These are phyloP conservation scores for Bambusicola thoracicus DNA, from an alignment of 2,113 vertebrate species.

Conservation along the genomic window DNA sequence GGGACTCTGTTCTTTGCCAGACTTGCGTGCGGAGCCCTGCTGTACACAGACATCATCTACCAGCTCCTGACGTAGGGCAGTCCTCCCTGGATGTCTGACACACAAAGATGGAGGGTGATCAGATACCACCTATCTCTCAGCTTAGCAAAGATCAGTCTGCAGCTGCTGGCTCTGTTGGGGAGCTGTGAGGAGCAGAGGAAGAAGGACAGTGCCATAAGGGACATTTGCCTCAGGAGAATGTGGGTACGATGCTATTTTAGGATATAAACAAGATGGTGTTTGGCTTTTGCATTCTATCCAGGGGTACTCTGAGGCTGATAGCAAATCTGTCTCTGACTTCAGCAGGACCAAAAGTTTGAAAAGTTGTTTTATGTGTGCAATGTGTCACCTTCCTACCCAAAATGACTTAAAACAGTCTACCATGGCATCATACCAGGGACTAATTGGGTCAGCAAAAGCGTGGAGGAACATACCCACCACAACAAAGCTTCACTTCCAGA, in stretches of 20 bases:
- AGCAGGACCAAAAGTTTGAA: background rate
- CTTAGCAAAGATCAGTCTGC: accelerated
- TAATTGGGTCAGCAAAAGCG: background rate
- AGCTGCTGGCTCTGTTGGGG: accelerated
- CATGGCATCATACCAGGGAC: background rate
- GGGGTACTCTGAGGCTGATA: background rate
- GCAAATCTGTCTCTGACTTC: background rate
- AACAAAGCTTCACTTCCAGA: accelerated
- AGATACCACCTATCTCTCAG: background rate
- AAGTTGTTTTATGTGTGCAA: accelerated
- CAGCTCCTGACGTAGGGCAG: accelerated
- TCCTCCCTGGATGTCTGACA: background rate
- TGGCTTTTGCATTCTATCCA: background rate
- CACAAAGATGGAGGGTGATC: background rate
- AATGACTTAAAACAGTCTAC: background rate
- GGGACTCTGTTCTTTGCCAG: background rate
- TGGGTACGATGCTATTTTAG: background rate
- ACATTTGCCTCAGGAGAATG: background rate
- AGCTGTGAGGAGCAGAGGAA: too few relatives aligned
- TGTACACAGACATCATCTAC: background rate
- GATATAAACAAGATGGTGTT: background rate
- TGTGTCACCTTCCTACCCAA: background rate
- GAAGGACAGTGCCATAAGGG: too few relatives aligned
- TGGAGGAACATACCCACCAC: accelerated
- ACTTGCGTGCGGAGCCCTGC: background rate